Evolutionary conservation across 1,140 invertebrate species (phyloP).

Genomic region (Oncopeltus fasciatus): DNA sequence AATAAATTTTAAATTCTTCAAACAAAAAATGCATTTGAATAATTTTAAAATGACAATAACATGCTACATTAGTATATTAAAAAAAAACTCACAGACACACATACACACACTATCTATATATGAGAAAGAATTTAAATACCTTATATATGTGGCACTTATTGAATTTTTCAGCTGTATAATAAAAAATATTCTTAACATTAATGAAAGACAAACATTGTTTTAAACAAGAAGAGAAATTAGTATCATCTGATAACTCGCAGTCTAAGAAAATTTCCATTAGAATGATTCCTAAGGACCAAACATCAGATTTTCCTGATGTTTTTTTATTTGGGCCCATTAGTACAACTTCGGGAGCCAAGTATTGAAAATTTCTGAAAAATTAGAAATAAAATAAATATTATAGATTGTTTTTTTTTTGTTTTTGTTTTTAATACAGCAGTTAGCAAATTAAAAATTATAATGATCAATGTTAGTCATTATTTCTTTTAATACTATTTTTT

Average conservation of each 20-base stretch:
- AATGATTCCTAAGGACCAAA: slow-evolving; percentile 84
- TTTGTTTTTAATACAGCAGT: too few relatives aligned
- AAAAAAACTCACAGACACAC: too few relatives aligned
- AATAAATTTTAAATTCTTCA: too few relatives aligned
- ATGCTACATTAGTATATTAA: too few relatives aligned
- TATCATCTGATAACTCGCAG: slow-evolving; percentile 47
- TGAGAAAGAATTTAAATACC: too few relatives aligned
- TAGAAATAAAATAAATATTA: not conserved
- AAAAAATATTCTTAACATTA: slow-evolving; percentile 44
- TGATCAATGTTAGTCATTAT: too few relatives aligned
- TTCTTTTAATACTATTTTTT: too few relatives aligned
- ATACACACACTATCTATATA: too few relatives aligned
- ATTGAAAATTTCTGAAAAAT: slow-evolving; percentile 49
- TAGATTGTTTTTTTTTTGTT: too few relatives aligned
- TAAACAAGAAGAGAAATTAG: slow-evolving; percentile 56
- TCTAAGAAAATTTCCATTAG: slow-evolving; percentile 57
- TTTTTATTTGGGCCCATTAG: slow-evolving; percentile 27
- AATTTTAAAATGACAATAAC: too few relatives aligned
- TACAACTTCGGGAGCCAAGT: slow-evolving; percentile 75
- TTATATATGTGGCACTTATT: slow-evolving; percentile 48
- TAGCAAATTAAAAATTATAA: too few relatives aligned
- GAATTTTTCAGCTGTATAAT: slow-evolving; percentile 61
- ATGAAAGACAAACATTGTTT: slow-evolving; percentile 58
- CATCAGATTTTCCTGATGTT: slow-evolving; percentile 51
- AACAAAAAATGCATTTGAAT: too few relatives aligned